Evolutionary conservation across 2,888 invertebrate genomes (phyloP).

Genomic region (Eilema griseolum): DNA sequence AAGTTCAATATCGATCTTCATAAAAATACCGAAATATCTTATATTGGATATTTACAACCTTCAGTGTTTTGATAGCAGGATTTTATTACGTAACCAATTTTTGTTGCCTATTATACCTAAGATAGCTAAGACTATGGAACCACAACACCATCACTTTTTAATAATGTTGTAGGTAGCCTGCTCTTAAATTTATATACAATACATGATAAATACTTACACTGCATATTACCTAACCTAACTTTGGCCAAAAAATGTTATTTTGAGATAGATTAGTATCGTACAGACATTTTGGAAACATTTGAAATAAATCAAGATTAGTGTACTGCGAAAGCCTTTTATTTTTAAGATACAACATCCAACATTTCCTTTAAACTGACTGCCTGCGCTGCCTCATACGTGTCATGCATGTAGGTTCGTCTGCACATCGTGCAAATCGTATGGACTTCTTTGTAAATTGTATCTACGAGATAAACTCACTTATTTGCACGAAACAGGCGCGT

Average conservation of each 20-base stretch:
- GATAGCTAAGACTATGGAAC: neutral
- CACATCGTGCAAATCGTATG: no score
- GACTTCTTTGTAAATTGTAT: no score
- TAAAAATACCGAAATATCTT: no score
- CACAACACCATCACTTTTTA: neutral
- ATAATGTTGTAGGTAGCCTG: neutral
- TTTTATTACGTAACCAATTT: no score
- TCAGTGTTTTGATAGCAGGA: no score
- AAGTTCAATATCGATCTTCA: no score
- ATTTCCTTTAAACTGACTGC: neutral
- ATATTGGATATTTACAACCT: no score
- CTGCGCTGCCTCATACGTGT: no score
- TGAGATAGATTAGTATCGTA: constrained; percentile 44
- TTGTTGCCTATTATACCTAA: no score
- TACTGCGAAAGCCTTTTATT: constrained; percentile 28
- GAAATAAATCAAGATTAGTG: constrained; percentile 41
- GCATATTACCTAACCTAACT: constrained; percentile 20
- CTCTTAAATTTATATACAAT: neutral
- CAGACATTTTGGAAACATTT: constrained; percentile 29
- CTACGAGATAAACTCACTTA: no score
- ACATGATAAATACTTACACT: neutral
- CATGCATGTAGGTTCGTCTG: no score
- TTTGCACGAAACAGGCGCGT: no score
- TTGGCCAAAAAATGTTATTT: constrained; percentile 56
- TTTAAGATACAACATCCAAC: neutral